Percentiles rank a stretch among this genome's conserved stretches.
These are phyloP conservation scores for Catalaphyllia jardinei DNA, from an alignment of 64 coral and sea anemone genomes.

Conservation along the genomic window DNA sequence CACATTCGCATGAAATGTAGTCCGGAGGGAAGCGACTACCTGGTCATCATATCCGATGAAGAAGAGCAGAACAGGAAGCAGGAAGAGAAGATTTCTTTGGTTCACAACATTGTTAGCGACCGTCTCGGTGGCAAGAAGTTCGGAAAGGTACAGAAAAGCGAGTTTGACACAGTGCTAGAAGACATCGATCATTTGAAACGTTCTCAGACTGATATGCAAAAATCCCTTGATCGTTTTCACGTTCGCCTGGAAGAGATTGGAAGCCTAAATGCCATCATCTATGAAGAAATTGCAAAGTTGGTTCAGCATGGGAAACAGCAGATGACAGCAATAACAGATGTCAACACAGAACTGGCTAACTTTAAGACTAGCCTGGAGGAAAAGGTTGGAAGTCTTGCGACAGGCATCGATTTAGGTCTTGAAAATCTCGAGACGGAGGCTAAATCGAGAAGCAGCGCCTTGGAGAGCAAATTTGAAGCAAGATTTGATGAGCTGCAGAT, in stretches of 20 bases:
- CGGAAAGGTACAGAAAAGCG: constrained; percentile 32
- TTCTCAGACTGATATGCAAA: constrained; percentile 25
- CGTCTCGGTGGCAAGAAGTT: constrained; percentile 51
- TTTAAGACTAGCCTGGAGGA: constrained; percentile 8
- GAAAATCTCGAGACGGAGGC: constrained; percentile 24
- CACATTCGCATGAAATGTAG: constrained; percentile 61
- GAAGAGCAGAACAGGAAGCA: constrained; percentile 70
- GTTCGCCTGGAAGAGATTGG: constrained; percentile 35
- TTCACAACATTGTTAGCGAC: constrained; percentile 38
- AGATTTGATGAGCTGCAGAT: constrained; percentile 17
- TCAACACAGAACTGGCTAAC: neutral
- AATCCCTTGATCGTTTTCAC: constrained; percentile 27
- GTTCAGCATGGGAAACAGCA: neutral
- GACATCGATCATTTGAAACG: constrained; percentile 15
- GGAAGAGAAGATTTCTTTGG: constrained; percentile 43
- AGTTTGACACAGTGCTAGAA: constrained; percentile 47
- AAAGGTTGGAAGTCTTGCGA: constrained; percentile 24
- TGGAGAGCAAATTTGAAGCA: neutral
- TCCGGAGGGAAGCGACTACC: constrained; percentile 61
- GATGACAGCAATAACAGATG: constrained; percentile 1
- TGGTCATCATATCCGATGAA: constrained; percentile 40
- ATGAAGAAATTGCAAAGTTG: constrained; percentile 35
- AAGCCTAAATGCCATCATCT: constrained; percentile 16
- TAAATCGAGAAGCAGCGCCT: neutral
- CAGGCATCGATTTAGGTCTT: neutral